Evolutionary conservation across 1,140 invertebrate genomes (phyloP), one percentile per base, ranked within the genome.

Genomic region (Ceratina australensis): DNA sequence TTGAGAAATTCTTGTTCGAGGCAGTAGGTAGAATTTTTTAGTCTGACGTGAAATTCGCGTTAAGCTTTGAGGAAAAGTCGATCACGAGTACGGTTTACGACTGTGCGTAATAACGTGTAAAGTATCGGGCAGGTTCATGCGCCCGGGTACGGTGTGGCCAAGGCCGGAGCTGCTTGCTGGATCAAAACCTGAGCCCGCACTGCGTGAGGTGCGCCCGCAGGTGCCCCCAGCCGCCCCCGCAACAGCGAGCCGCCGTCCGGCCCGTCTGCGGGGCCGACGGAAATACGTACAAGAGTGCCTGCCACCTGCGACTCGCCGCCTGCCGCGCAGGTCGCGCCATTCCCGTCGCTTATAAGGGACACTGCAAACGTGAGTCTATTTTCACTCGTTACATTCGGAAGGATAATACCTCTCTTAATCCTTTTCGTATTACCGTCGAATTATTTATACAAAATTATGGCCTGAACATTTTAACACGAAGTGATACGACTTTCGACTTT

Each of bases 241-340:
- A 93, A 56, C 92, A 93, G 67, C 87, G 76, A 72, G 88, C 90
- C 79, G 82, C 90, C 76, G 89, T 90, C 72, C 91, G 94, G 86
- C 94, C 94, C 56, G 95, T 98, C 13, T 98, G 97, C 92, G 98
- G 97, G 1, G 95, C 95, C 52, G 97, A 98, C 93, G 97, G 96
- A 22, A 93, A 95, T 77, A 98, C 97, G 33, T 98, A 98, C 93
- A 94, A 94, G 74, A 97, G 96, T 90, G 93, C 95, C 76, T 98
- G 98, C 93, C 95, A 97, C 90, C 93, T 98, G 87, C 94, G 95
- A 86, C 94, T 96, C 81, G 95, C 95, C 71, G 96, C 97, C 26
- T 98, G 97, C 91, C 93, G 94, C 83, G 94, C 94, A 71, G 96
- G 97, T 68, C 95, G 95, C 83, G 95, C 96, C 74, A 95, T 98